A percentile compares a stretch with the other conserved stretches of the same genome.
Evolutionary conservation across 2,797 vertebrate species (phyloP).

Genomic region (Betta splendens): DNA sequence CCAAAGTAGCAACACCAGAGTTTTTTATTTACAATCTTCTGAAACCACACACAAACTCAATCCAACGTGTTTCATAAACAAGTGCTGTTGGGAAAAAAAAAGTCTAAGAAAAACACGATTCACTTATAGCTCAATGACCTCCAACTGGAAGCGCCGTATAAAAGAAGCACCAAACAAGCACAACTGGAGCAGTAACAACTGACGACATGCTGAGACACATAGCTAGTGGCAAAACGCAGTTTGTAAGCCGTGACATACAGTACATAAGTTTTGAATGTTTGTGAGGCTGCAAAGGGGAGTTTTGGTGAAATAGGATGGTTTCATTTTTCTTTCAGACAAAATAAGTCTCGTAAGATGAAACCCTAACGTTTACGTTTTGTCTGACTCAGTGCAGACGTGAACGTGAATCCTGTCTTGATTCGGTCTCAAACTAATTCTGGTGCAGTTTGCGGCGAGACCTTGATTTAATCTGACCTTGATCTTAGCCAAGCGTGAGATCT

Average conservation of each 20-base stretch:
- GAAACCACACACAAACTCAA: neutral
- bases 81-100: neutral
- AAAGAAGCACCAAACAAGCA: neutral
- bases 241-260: neutral
- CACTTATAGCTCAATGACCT: neutral
- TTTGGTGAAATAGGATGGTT: too few relatives aligned
- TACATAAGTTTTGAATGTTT: neutral
- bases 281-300: too few relatives aligned
- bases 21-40: too few relatives aligned
- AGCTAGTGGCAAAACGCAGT: neutral
- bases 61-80: neutral
- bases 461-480: neutral
- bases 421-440: neutral
- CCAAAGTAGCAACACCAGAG: too few relatives aligned
- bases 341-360: too few relatives aligned
- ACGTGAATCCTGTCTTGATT: neutral
- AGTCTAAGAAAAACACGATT: slow-evolving; percentile 10
- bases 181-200: neutral
- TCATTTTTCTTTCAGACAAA: neutral
- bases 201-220: neutral
- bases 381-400: too few relatives aligned
- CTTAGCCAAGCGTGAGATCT: neutral
- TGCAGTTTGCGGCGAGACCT: slow-evolving; percentile 1
- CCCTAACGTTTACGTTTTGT: too few relatives aligned
- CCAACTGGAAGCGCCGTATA: neutral